Base-by-base conservation (phyloP, 2,888 invertebrate species). In the Germaria angustata region DNA sequence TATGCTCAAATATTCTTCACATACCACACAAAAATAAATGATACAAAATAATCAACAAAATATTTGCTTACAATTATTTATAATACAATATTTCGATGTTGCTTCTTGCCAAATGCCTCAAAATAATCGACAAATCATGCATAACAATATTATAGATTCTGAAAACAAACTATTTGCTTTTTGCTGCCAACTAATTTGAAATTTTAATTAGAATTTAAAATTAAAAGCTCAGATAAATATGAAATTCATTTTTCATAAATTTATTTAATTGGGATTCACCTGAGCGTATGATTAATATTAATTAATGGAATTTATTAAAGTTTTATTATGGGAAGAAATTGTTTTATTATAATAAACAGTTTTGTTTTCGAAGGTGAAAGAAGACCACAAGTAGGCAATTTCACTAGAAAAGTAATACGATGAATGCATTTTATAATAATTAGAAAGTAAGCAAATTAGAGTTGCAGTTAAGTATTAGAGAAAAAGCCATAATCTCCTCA, bases 61-160 rank as follows among this genome's bases (percentile, higher is more conserved):
- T 49, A 49, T 4, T 72, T 49, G 15, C n/a, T n/a, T n/a, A n/a
- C 57, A 9, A 34, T 9, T 39, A 13, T n/a, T n/a, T 4, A 22
- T 1, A 41, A 24, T 6, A 15, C 11, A 6, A 36, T 63, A 20
- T 49, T 20, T 39, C 36, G 24, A 39, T 53, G 55, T 11, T 53
- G 17, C 49, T 75, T 66, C 57, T 66, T 66, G 75, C 65, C 65
- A 75, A 65, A 66, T 75, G 24, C 65, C 46, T 75, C 24, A 65
- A 55, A 44, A 57, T 65, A 55, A 57, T 66, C 44, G 44, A 13
- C 55, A 39, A 75, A 57, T 75, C 57, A 66, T 46, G 65, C 75
- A 46, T 57, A 20, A 36, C 55, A 44, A 24, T 41, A 49, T 24
- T 72, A 61, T 63, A n/a, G 2, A 9, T 41, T 39, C n/a, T n/a